A percentile compares a stretch with the other conserved stretches of the same genome.
These are phyloP conservation scores for Crambe crambe DNA, from an alignment of 37 sponge, comb jelly and placozoan genomes.

Conservation along the genomic window DNA sequence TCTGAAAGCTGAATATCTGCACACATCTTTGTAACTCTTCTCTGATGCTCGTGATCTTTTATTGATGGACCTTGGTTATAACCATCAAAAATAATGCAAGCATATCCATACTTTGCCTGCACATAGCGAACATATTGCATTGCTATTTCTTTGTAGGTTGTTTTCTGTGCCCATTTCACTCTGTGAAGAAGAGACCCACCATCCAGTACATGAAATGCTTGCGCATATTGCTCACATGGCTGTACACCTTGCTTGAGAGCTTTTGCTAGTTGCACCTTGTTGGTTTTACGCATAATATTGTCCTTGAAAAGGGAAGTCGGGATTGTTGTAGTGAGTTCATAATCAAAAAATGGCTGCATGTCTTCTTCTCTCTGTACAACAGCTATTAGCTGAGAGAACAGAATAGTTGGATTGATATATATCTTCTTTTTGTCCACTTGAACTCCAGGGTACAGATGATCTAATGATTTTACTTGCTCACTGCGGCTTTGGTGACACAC, in stretches of 20 bases:
- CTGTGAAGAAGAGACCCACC: too few species aligned
- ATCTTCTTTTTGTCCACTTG: too few species aligned
- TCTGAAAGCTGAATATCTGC: slow-evolving; percentile 24
- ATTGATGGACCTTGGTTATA: slow-evolving; percentile 24
- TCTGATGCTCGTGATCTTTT: slow-evolving; percentile 26
- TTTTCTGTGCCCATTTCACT: too few species aligned
- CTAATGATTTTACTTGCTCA: too few species aligned
- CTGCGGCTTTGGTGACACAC: too few species aligned
- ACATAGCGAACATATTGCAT: slow-evolving; percentile 32
- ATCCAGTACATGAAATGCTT: slow-evolving; percentile 34
- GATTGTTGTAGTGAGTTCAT: slow-evolving; percentile 28
- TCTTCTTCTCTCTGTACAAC: slow-evolving; percentile 26
- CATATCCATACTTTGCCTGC: neutral
- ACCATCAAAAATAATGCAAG: too few species aligned
- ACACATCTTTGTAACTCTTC: slow-evolving; percentile 16
- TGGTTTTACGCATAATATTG: slow-evolving; percentile 16
- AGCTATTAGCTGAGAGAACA: slow-evolving; percentile 7
- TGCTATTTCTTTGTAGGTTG: slow-evolving; percentile 13
- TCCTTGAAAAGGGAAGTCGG: slow-evolving; percentile 33
- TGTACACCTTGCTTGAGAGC: neutral
- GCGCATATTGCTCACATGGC: neutral
- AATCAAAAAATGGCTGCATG: slow-evolving; percentile 21
- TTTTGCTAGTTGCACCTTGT: slow-evolving; percentile 21
- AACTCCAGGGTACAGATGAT: too few species aligned
- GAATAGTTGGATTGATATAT: too few species aligned